These are phyloP conservation scores for Itoplectis maculator DNA, from an alignment of 2,888 invertebrate species.

Conservation along the genomic window DNA sequence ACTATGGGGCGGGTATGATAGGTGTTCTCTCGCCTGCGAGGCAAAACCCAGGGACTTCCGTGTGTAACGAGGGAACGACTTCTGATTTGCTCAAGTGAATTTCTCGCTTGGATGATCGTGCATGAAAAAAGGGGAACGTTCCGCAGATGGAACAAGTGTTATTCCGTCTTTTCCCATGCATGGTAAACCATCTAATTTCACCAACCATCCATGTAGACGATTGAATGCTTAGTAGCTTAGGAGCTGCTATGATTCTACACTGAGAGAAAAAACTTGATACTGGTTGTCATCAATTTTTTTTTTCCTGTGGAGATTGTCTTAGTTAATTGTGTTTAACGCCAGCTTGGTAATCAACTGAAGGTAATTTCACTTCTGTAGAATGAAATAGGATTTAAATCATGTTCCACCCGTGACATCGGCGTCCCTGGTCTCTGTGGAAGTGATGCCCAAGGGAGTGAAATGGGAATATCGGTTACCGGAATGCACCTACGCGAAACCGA, in stretches of 20 bases:
- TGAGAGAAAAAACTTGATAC: no score
- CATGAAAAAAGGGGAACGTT: conserved; percentile 26
- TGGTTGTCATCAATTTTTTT: neutral
- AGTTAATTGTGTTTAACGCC: neutral
- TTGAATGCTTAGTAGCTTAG: neutral
- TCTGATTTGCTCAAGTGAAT: conserved; percentile 42
- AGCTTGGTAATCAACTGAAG: neutral
- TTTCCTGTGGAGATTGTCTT: neutral
- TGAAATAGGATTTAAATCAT: conserved; percentile 61
- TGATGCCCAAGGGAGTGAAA: conserved; percentile 8
- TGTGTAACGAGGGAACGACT: conserved; percentile 48
- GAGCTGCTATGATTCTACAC: neutral
- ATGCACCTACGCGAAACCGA: conserved; percentile 13
- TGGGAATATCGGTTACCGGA: neutral
- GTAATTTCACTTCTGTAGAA: conserved; percentile 50
- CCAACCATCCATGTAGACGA: neutral
- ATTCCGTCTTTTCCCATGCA: conserved; percentile 31
- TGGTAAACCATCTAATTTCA: conserved; percentile 15
- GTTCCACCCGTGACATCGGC: conserved; percentile 43
- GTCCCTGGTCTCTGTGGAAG: conserved; percentile 25
- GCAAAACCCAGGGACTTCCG: conserved; percentile 54
- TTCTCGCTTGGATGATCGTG: conserved; percentile 38
- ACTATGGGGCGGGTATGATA: conserved; percentile 45
- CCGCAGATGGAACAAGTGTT: conserved; percentile 39
- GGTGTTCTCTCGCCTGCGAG: conserved; percentile 41